Conservation (phyloP, 2,888 invertebrate genomes). For the Stenotaenia linearis region DNA sequence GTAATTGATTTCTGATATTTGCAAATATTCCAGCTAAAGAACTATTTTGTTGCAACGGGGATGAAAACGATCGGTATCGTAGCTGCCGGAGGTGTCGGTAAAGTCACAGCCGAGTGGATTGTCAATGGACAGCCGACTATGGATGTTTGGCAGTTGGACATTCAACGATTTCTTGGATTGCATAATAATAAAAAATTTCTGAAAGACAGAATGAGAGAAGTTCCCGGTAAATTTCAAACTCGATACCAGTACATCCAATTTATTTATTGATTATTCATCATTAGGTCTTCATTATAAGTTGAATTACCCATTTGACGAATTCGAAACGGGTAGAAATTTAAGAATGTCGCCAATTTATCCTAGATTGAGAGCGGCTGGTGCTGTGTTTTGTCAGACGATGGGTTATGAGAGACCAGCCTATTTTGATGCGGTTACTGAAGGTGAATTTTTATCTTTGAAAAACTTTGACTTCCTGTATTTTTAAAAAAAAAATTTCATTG, state of each 20-base stretch:
- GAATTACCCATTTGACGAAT: slow-evolving; percentile 79
- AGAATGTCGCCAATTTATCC: slow-evolving; percentile 94
- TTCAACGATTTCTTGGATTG: slow-evolving; percentile 80
- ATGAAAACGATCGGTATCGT: slow-evolving; percentile 95
- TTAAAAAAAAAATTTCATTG: background rate
- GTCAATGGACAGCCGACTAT: slow-evolving; percentile 70
- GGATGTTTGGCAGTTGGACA: slow-evolving; percentile 83
- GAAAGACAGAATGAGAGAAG: slow-evolving; percentile 82
- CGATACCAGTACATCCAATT: background rate
- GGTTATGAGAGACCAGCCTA: slow-evolving; percentile 93
- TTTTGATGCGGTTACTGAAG: slow-evolving; percentile 59
- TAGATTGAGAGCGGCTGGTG: slow-evolving; percentile 80
- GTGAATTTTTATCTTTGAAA: slow-evolving; percentile 31
- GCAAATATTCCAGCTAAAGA: slow-evolving; percentile 58
- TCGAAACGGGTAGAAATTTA: slow-evolving; percentile 77
- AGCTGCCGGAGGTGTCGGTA: slow-evolving; percentile 91
- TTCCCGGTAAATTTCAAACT: slow-evolving; percentile 61
- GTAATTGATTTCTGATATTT: background rate
- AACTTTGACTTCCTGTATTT: background rate
- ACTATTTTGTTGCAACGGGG: slow-evolving; percentile 88
- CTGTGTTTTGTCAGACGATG: slow-evolving; percentile 95
- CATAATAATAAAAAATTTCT: slow-evolving; percentile 93
- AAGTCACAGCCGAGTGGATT: slow-evolving; percentile 80
- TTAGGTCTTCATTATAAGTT: slow-evolving; percentile 67
- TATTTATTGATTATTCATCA: background rate